Conservation (phyloP, 2,113 vertebrate genomes). For the Syngnathus typhle region DNA sequence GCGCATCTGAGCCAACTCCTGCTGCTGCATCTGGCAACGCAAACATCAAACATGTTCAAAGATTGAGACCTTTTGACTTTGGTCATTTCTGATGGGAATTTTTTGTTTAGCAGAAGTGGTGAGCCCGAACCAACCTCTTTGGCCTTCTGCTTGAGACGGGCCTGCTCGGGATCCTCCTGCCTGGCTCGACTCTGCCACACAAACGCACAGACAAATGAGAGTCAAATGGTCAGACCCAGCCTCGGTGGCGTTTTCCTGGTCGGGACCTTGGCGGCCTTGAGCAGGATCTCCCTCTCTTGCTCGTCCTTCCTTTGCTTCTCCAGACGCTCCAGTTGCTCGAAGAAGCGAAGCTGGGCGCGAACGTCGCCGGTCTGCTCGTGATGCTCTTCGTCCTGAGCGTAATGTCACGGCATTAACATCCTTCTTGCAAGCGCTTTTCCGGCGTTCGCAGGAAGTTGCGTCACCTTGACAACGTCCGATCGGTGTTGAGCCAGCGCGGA, state of each 20-base stretch:
- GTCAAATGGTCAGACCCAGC: neutral
- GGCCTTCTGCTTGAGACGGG: slow-evolving; percentile 80
- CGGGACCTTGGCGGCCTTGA: slow-evolving; percentile 76
- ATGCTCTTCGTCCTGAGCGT: slow-evolving; percentile 72
- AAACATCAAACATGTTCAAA: neutral
- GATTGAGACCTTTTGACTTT: neutral
- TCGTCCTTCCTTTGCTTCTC: slow-evolving; percentile 84
- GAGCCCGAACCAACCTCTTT: slow-evolving; percentile 71
- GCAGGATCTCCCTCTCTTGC: slow-evolving; percentile 78
- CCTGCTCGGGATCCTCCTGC: slow-evolving; percentile 84
- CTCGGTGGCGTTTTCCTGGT: neutral
- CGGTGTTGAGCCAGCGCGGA: slow-evolving; percentile 80
- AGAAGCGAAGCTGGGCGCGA: slow-evolving; percentile 76
- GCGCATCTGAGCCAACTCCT: slow-evolving; percentile 69
- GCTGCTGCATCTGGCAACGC: slow-evolving; percentile 67
- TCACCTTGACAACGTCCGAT: slow-evolving; percentile 73
- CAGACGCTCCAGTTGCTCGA: slow-evolving; percentile 77
- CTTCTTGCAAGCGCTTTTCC: neutral
- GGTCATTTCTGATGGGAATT: no score
- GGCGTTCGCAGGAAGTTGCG: no score
- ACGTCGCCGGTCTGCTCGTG: slow-evolving; percentile 72
- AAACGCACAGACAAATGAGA: slow-evolving; percentile 16
- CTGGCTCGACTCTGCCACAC: slow-evolving; percentile 72
- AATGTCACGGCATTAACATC: neutral
- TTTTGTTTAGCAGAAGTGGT: no score